Base-by-base conservation (phyloP, 1,140 invertebrate species). In the Caenorhabditis remanei region DNA sequence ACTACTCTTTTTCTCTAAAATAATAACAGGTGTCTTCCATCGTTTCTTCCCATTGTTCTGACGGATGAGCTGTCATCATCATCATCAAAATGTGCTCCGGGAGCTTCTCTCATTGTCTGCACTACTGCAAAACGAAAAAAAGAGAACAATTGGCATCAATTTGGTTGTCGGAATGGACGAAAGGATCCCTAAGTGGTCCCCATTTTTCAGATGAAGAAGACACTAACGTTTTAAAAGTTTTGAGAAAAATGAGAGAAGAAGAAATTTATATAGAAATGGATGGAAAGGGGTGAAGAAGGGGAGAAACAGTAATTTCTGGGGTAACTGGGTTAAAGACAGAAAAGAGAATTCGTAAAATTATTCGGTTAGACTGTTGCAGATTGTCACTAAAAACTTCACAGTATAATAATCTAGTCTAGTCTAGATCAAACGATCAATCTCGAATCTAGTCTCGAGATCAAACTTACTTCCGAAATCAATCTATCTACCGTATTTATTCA, bases 131-230 rank as follows among this genome's bases (percentile, higher is more conserved):
- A 58, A 58, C 55, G 14, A 14, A n/a, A 53, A n/a, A 58, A 58
- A 32, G 32, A 32, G 32, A 40, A 71, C 43, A 79, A 50, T 79
- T 48, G 71, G 13, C 71, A 46, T 50, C 71, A 79, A 79, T 50
- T 79, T 48, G 40, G 21, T 32, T 63, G 61, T 40, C 9, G 21
- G 11, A 63, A 9, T 21, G 24, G n/a, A 13, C 40, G 11, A 5
- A 9, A 4, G 11, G 11, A 1, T 2, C 5, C 6, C 65, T 71
- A 71, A 71, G 65, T 71, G 65, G 65, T 71, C 21, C 41, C 41
- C 61, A 63, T 63, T 63, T 63, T 63, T 32, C 9, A 32, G 56
- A 58, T 16, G 19, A 6, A n/a, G 19, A 19, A 21, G 8, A n/a
- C 16, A n/a, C 8, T 14, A 19, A n/a, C 16, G n/a, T 19, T 6